Conservation (phyloP, 2,888 invertebrate species). For the Epicampocera succincta region DNA sequence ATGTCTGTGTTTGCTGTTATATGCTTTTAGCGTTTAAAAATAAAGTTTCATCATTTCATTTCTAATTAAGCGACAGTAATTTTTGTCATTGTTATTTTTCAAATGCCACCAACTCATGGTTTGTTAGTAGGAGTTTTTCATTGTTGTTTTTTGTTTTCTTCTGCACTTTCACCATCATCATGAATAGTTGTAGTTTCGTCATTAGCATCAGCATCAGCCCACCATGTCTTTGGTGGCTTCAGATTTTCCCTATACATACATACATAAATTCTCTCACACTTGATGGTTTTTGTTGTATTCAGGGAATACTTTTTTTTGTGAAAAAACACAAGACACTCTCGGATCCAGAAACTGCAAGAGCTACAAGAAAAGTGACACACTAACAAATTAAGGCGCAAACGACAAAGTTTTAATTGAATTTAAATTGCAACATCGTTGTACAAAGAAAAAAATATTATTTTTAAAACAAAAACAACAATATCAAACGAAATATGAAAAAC, state of each 20-base stretch:
- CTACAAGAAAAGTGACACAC: constrained; percentile 47
- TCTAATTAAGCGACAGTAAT: constrained; percentile 73
- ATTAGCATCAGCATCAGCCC: constrained; percentile 18
- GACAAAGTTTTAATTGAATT: constrained; percentile 73
- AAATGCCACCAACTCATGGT: constrained; percentile 60
- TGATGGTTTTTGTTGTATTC: constrained; percentile 20
- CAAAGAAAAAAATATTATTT: not conserved
- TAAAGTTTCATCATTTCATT: constrained; percentile 71
- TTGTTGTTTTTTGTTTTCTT: not conserved
- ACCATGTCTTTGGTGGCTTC: not conserved
- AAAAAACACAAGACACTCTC: constrained; percentile 26
- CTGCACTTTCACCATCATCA: constrained; percentile 4
- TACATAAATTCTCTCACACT: constrained; percentile 14
- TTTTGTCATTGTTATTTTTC: constrained; percentile 72
- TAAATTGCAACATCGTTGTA: constrained; percentile 70
- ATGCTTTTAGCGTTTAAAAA: constrained; percentile 58
- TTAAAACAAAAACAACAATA: constrained; percentile 19
- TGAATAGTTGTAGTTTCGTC: constrained; percentile 23
- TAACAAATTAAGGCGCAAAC: constrained; percentile 69
- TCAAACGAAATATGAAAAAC: constrained; percentile 28
- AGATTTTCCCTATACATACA: constrained; percentile 1
- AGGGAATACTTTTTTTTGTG: not conserved
- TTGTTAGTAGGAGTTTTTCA: constrained; percentile 46
- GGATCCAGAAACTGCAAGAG: constrained; percentile 47
- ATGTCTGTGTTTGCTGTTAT: constrained; percentile 27